Conservation (phyloP, 2,888 invertebrate species). For the Eurytoma adleriae region DNA sequence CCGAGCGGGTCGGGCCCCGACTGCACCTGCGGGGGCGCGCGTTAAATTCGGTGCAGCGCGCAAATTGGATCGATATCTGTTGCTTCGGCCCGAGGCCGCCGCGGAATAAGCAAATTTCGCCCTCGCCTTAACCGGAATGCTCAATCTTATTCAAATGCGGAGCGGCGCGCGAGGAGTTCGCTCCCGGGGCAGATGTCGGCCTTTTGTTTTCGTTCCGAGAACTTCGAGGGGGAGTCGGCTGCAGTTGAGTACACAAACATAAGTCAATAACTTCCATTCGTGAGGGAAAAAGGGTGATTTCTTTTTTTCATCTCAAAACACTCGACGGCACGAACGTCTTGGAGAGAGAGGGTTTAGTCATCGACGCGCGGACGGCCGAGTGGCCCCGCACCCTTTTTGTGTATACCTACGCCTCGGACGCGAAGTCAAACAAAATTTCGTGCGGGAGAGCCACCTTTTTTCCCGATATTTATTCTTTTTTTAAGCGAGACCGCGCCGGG, state of each 20-base stretch:
- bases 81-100: constrained; percentile 37
- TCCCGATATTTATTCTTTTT: too few species aligned
- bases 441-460: neutral
- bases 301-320: constrained; percentile 42
- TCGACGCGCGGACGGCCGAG: neutral
- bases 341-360: constrained; percentile 24
- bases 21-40: constrained; percentile 3
- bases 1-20: neutral
- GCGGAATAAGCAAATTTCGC: constrained; percentile 19
- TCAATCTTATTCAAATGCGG: constrained; percentile 50
- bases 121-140: constrained; percentile 37
- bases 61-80: constrained; percentile 56
- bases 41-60: constrained; percentile 49
- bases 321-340: constrained; percentile 28
- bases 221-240: constrained; percentile 40
- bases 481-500: too few species aligned
- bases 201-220: constrained; percentile 55
- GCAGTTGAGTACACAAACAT: constrained; percentile 58
- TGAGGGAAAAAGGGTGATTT: constrained; percentile 43
- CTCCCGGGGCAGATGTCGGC: constrained; percentile 40
- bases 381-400: neutral
- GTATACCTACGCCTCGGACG: neutral
- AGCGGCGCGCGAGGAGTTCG: constrained; percentile 37
- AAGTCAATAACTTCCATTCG: constrained; percentile 55
- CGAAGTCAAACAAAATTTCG: constrained; percentile 48